Conservation (phyloP, 2,113 vertebrate species). For the Podocnemis expansa region DNA sequence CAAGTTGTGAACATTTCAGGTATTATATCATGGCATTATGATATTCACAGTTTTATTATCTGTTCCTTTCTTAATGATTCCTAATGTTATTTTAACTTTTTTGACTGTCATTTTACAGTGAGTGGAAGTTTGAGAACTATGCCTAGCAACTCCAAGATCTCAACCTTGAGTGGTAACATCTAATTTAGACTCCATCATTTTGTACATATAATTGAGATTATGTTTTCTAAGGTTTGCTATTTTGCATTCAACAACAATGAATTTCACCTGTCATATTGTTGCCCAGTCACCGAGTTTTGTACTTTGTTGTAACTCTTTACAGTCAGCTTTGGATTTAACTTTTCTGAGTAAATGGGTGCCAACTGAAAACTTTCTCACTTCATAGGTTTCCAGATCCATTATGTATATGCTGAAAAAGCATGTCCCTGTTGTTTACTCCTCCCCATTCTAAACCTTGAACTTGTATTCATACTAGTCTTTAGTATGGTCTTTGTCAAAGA, state of each 20-base stretch:
- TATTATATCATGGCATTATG: too few relatives aligned
- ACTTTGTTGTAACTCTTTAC: too few relatives aligned
- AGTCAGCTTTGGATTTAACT: too few relatives aligned
- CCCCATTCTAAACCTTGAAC: background rate
- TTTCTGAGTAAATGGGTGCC: background rate
- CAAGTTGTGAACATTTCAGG: too few relatives aligned
- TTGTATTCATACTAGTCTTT: background rate
- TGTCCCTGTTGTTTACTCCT: background rate
- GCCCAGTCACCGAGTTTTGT: background rate
- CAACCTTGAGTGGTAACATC: background rate
- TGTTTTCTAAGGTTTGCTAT: background rate
- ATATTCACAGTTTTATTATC: background rate
- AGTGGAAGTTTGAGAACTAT: background rate
- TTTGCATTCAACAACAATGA: background rate
- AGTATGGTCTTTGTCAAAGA: background rate
- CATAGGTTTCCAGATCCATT: background rate
- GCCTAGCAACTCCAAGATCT: background rate
- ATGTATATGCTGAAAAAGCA: background rate
- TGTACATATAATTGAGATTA: background rate
- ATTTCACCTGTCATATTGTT: background rate
- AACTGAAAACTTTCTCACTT: background rate
- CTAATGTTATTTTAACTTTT: background rate
- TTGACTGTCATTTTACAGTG: background rate
- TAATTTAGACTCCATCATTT: background rate
- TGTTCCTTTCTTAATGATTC: background rate